phyloP scores from a whole-genome alignment of 2,797 vertebrate genomes.

The Macroramphosus scolopax region DNA sequence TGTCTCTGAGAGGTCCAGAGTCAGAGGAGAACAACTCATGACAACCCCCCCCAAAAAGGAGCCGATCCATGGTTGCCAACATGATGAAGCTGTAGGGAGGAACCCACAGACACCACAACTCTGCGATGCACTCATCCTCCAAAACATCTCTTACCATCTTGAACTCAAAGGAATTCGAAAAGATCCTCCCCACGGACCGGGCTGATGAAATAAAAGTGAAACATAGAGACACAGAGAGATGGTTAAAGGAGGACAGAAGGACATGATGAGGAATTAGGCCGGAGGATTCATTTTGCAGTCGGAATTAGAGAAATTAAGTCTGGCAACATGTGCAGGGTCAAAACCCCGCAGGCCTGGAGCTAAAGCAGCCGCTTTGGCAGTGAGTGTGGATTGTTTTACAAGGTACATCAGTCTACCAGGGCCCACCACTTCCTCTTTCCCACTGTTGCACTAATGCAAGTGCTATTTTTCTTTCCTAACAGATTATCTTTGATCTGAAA shows the following conservation, averaged over 20 bases:
- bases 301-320: conserved; percentile 66
- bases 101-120: conserved; percentile 36
- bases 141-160: conserved; percentile 46
- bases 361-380: conserved; percentile 70
- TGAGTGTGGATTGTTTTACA: conserved; percentile 78
- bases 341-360: conserved; percentile 61
- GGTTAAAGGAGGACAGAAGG: conserved; percentile 46
- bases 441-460: conserved; percentile 78
- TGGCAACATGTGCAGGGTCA: conserved; percentile 61
- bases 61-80: conserved; percentile 42
- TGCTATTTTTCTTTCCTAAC: conserved; percentile 72
- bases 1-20: conserved; percentile 45
- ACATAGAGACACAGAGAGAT: conserved; percentile 26
- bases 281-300: conserved; percentile 73
- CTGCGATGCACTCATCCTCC: conserved; percentile 31
- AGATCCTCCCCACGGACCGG: conserved; percentile 30
- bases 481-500: conserved; percentile 87
- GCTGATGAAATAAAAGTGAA: conserved; percentile 36
- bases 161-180: conserved; percentile 60
- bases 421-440: conserved; percentile 84
- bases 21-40: conserved; percentile 56
- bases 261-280: conserved; percentile 51
- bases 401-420: conserved; percentile 82
- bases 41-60: conserved; percentile 40
- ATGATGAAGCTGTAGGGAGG: conserved; percentile 57